Conservation (phyloP, 2,888 invertebrate species). For the Leptopilina drosophilae region DNA sequence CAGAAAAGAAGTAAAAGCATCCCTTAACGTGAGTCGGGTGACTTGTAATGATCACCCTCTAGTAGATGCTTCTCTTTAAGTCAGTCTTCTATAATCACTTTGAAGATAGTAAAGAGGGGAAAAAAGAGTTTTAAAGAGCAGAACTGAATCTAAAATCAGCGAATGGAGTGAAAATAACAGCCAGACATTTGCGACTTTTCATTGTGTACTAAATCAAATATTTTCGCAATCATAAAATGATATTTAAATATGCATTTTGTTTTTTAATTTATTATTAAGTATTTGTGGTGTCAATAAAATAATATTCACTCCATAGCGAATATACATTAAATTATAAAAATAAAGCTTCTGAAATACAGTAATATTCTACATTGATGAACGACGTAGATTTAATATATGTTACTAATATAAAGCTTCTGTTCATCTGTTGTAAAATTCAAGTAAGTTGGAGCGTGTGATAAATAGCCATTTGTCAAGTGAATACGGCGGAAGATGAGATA, state of each 20-base stretch:
- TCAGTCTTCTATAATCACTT: slow-evolving; percentile 32
- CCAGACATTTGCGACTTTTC: slow-evolving; percentile 51
- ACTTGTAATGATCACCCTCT: slow-evolving; percentile 37
- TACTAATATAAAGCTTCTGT: neutral
- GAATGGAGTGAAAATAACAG: slow-evolving; percentile 33
- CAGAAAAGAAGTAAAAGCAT: slow-evolving; percentile 41
- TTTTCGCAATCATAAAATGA: slow-evolving; percentile 53
- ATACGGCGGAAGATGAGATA: slow-evolving; percentile 33
- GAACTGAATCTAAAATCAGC: slow-evolving; percentile 11
- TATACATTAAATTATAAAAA: neutral
- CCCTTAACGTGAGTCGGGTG: slow-evolving; percentile 48
- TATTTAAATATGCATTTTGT: slow-evolving; percentile 48
- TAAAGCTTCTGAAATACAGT: neutral
- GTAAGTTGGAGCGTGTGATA: slow-evolving; percentile 17
- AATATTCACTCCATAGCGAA: neutral
- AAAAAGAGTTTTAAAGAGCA: slow-evolving; percentile 31
- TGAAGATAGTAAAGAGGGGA: slow-evolving; percentile 34
- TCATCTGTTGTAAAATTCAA: neutral
- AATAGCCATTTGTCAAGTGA: slow-evolving; percentile 35
- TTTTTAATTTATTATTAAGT: neutral
- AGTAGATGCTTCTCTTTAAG: slow-evolving; percentile 17
- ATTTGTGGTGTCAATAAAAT: neutral
- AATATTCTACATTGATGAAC: neutral
- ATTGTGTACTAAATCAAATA: slow-evolving; percentile 53
- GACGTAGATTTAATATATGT: neutral